phyloP scores from a whole-genome alignment of 2,888 invertebrate species.

The Drosophila quasianomalipes region DNA sequence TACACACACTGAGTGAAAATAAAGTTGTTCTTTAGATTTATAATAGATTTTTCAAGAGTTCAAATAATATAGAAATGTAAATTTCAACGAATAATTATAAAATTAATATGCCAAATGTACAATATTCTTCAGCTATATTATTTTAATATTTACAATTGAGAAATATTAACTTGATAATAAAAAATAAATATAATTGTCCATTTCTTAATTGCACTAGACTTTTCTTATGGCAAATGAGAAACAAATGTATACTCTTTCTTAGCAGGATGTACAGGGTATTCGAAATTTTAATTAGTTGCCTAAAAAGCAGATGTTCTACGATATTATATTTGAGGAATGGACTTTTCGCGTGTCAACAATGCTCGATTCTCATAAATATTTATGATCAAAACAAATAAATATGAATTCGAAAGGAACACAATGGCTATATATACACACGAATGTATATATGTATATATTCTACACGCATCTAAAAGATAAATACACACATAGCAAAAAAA shows the following conservation, averaged over 20 bases:
- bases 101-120: neutral
- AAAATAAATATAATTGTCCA: neutral
- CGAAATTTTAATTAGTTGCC: slow-evolving; percentile 17
- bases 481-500: slow-evolving; percentile 19
- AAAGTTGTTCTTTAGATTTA: neutral
- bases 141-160: neutral
- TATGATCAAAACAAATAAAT: slow-evolving; percentile 53
- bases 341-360: slow-evolving; percentile 62
- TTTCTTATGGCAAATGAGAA: neutral
- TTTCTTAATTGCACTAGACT: neutral
- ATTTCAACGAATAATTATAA: neutral
- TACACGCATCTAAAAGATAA: slow-evolving; percentile 16
- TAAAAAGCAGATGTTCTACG: slow-evolving; percentile 15
- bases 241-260: neutral
- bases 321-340: slow-evolving; percentile 38
- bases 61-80: neutral
- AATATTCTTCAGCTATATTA: neutral
- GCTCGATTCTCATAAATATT: slow-evolving; percentile 33
- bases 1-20: neutral
- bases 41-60: neutral
- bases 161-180: neutral
- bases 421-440: neutral
- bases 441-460: slow-evolving; percentile 11
- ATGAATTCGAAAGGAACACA: slow-evolving; percentile 11
- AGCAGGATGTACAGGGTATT: slow-evolving; percentile 25